phyloP scores from a whole-genome alignment of 2,888 invertebrate genomes.

The Anodontia alba region DNA sequence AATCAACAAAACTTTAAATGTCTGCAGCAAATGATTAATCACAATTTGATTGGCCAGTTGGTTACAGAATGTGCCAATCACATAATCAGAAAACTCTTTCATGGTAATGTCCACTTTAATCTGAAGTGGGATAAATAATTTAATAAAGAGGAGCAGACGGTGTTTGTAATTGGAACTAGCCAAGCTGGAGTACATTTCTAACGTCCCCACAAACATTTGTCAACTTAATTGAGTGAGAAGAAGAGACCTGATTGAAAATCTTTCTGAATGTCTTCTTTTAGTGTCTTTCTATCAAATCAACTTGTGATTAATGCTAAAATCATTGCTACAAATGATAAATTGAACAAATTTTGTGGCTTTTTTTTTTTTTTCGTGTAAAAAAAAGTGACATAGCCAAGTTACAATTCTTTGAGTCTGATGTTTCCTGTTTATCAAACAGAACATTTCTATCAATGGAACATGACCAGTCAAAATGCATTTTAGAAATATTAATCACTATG shows the following conservation, averaged over 20 bases:
- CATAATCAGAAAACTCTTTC: conserved; percentile 34
- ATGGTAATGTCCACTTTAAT: conserved; percentile 56
- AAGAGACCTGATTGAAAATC: conserved; percentile 1
- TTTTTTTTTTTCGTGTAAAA: not conserved
- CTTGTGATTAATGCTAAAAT: conserved; percentile 3
- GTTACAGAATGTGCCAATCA: conserved; percentile 63
- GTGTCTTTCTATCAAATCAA: not conserved
- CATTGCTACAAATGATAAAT: conserved; percentile 7
- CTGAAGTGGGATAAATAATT: conserved; percentile 62
- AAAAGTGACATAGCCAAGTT: no score
- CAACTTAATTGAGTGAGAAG: conserved; percentile 4
- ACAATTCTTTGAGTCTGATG: no score
- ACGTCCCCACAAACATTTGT: conserved; percentile 31
- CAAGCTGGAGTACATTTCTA: conserved; percentile 43
- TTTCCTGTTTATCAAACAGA: no score
- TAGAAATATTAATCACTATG: no score
- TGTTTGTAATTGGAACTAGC: conserved; percentile 28
- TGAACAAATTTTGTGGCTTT: conserved; percentile 1
- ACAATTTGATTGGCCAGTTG: conserved; percentile 63
- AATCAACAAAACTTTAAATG: conserved; percentile 61
- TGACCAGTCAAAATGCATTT: no score
- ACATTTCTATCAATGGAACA: no score
- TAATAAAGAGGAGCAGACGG: conserved; percentile 56
- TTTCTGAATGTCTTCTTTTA: not conserved
- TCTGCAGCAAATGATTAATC: conserved; percentile 67